Base-by-base conservation (phyloP, 2,797 vertebrate genomes). In the Gouania willdenowi region DNA sequence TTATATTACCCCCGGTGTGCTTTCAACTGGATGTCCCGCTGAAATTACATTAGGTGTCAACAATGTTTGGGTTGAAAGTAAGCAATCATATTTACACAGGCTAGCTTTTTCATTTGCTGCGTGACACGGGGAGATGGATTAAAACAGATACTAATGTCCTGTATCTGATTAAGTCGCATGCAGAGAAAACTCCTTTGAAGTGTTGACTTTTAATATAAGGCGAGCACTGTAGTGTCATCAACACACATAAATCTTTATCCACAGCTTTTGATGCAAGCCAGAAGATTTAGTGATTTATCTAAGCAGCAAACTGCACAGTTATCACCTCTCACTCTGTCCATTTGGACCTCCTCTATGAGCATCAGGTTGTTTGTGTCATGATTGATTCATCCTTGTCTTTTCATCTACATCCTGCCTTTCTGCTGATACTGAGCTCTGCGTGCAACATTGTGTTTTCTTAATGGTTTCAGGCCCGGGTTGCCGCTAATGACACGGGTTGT, bases 401-500 rank as follows among this genome's bases (percentile, higher is more conserved):
- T 72, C 69, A 68, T 75, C 61, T 71, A 49, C 57, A 69, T 76
- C 70, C 71, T 66, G 73, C 58, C 60, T 68, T 71, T 65, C 61
- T 69, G 53, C 55, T 66, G 62, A 74, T 69, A 50, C 70, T 40
- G 70, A 29, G 59, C 55, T 27, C 52, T 71, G 59, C 66, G 81
- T 31, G 75, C 60, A 29, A 22, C 72, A 41, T 73, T 81, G 77
- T 75, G 71, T 75, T 79, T 44, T 84, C 85, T 75, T 89, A 90
- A 79, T 80, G 71, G 70, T 88, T 92, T 84, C 89, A 86, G 87
- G 84, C 86, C 84, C 89, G 87, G 91, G 91, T 92, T 89, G 85
- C 90, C 81, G 87, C 88, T 92, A 93, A 93, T 92, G 89, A 91
- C 90, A 89, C 85, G 90, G 88, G 88, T 92, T 92, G 90, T 90